Evolutionary conservation across 2,797 vertebrate species (phyloP), one percentile per base, ranked within the genome.

Genomic region (Oreochromis mossambicus): DNA sequence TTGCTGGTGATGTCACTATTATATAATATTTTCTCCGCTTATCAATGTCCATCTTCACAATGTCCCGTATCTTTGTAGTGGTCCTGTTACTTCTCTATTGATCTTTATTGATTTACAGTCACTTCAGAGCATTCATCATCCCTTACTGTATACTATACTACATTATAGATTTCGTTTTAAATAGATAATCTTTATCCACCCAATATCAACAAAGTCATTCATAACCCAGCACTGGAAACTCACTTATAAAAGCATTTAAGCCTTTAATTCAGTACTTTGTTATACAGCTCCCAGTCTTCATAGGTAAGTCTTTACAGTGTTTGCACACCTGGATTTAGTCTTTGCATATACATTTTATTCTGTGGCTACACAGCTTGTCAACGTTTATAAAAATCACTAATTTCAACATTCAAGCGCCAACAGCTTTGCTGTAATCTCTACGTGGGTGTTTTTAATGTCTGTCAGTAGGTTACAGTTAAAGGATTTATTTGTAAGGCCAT

Each of bases 341-440:
- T 56, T 58, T 21, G 24, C 10, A 29, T 46, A 70, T 70, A 46
- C 14, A 29, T 26, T 46, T 10, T 10, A 56, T 41, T 43, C 11
- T 43, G 46, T 36, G 15, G 10, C 8, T 9, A 51, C 46, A 4
- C 38, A 41, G 63, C 5, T 9, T 15, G 63, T 43, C 63, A 68
- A 24, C 0, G 0, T 68, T 43, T 36, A 63, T 36, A 36, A 63
- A 68, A 68, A 26, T 77, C n/a, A 6, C 14, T 2, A 1, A 41
- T 26, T 77, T 54, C 19, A 36, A 13, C 32, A 36, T 2, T 46
- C 9, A 46, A 46, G 21, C 0, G 6, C 41, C 4, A 70, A 46
- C 41, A 26, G 66, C 41, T 46, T 70, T 70, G 2, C 3, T 26
- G 5, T 46, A 26, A 70, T 46, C 41, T 70, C 14, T 26, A 4